phyloP scores from a whole-genome alignment of 2,797 vertebrate species.

The Discoglossus pictus region DNA sequence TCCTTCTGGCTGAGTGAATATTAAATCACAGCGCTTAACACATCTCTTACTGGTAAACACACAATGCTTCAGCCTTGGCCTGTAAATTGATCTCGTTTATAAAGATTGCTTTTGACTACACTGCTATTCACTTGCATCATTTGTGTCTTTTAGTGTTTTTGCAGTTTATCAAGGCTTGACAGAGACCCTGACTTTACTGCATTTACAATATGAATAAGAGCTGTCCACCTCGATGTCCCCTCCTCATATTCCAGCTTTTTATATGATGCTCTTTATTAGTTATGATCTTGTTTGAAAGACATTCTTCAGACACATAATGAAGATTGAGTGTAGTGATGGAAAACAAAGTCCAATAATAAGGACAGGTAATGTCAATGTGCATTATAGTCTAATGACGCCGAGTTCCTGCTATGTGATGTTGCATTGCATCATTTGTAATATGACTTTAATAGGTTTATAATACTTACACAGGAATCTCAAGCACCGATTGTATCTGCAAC shows the following conservation, averaged over 20 bases:
- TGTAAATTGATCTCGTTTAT: slow-evolving; percentile 58
- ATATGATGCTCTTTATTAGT: too few relatives aligned
- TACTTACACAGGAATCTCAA: too few relatives aligned
- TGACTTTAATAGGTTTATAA: too few relatives aligned
- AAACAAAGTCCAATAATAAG: too few relatives aligned
- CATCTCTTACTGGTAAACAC: slow-evolving; percentile 49
- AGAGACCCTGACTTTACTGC: slow-evolving; percentile 53
- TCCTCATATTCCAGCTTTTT: slow-evolving; percentile 8
- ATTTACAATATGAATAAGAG: slow-evolving; percentile 24
- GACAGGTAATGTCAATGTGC: too few relatives aligned
- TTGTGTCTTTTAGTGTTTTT: slow-evolving; percentile 56
- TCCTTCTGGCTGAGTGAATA: slow-evolving; percentile 56
- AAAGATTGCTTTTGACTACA: slow-evolving; percentile 56
- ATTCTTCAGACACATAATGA: too few relatives aligned
- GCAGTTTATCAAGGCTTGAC: slow-evolving; percentile 52
- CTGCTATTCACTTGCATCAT: slow-evolving; percentile 53
- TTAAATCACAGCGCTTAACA: slow-evolving; percentile 59
- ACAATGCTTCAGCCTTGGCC: slow-evolving; percentile 38
- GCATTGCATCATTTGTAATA: too few relatives aligned
- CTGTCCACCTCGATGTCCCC: neutral
- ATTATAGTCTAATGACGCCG: too few relatives aligned
- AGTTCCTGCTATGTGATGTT: too few relatives aligned
- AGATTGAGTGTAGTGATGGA: too few relatives aligned
- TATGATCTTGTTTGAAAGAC: too few relatives aligned
- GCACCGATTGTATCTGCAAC: too few relatives aligned